A percentile compares a stretch with the other conserved stretches of the same genome.
Conservation (phyloP, 2,797 vertebrate genomes). For the Microhierax caerulescens region DNA sequence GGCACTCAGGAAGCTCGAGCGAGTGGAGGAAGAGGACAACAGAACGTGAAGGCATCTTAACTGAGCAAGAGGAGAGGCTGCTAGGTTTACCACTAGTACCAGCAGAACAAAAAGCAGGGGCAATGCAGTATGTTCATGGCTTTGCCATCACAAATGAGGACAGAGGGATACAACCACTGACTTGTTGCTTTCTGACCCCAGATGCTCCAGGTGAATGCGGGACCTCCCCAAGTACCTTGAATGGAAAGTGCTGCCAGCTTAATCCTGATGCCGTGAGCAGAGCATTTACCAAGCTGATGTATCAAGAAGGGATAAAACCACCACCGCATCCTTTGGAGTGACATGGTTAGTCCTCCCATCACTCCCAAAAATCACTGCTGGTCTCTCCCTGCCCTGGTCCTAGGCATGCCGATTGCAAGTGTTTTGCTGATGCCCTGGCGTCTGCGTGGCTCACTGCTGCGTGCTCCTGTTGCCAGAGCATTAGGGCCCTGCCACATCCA, state of each 20-base stretch:
- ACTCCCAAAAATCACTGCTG: background rate
- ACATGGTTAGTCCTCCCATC: background rate
- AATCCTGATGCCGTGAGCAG: background rate
- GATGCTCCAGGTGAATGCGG: background rate
- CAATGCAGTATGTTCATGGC: background rate
- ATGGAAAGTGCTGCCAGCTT: background rate
- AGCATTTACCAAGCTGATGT: background rate
- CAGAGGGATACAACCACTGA: background rate
- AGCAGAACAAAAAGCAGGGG: background rate
- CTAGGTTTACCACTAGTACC: background rate
- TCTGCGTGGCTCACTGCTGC: background rate
- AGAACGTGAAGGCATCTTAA: background rate
- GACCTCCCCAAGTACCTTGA: background rate
- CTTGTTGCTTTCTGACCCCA: background rate
- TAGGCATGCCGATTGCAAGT: accelerated
- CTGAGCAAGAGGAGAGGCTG: background rate
- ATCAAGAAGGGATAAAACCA: background rate
- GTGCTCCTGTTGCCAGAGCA: accelerated
- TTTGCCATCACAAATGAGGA: background rate
- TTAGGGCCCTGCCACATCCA: background rate
- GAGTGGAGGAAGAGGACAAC: background rate
- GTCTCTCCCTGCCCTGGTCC: background rate
- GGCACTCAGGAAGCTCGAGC: background rate
- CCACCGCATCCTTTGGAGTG: background rate
- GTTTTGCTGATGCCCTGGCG: background rate